These are phyloP conservation scores for Cuniculus paca DNA, from an alignment of 2,797 vertebrate species.

Conservation along the genomic window DNA sequence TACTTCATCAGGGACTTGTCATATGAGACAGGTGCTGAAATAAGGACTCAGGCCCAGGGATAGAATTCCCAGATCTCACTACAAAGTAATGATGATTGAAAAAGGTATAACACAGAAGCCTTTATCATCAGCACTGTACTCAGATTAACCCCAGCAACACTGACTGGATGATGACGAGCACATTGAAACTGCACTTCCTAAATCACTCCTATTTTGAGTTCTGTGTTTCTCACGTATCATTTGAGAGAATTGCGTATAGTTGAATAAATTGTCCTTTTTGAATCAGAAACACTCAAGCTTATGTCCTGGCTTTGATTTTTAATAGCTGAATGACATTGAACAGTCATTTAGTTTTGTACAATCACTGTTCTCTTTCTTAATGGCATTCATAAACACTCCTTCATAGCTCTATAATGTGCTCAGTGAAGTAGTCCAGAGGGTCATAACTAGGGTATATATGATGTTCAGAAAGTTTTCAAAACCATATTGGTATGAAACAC, in stretches of 20 bases:
- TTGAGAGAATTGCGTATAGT: not conserved
- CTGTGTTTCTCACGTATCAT: not conserved
- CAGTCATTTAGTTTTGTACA: not conserved
- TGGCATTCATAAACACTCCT: not conserved
- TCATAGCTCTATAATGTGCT: not conserved
- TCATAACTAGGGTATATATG: not conserved
- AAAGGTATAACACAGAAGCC: not conserved
- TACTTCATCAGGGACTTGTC: not conserved
- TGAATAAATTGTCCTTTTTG: not conserved
- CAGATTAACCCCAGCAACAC: not conserved
- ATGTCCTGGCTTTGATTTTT: not conserved
- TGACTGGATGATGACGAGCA: not conserved
- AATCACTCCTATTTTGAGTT: not conserved
- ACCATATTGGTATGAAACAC: not conserved
- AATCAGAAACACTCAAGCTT: constrained; percentile 37
- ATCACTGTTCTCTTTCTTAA: not conserved
- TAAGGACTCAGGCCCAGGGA: not conserved
- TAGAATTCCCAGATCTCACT: not conserved
- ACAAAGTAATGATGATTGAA: not conserved
- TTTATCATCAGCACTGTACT: not conserved
- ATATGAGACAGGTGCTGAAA: not conserved
- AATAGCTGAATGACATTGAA: not conserved
- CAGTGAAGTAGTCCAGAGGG: not conserved
- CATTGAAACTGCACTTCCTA: not conserved
- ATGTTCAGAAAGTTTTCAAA: not conserved